Conservation (phyloP, 64 coral and sea anemone genomes). For the Platygyra sinensis region DNA sequence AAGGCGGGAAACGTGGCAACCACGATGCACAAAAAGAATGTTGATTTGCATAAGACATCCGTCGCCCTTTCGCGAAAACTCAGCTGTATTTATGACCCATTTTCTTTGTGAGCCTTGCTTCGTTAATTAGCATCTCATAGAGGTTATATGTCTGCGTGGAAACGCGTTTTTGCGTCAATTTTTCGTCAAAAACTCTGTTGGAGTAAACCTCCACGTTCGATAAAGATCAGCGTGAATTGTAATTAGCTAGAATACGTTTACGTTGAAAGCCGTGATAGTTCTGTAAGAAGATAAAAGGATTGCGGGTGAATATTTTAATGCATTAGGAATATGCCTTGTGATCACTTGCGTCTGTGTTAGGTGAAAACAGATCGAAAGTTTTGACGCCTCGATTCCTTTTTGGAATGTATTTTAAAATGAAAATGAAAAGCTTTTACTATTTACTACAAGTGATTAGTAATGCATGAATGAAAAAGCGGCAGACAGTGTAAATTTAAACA, state of each 20-base stretch:
- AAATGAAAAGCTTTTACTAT: not conserved
- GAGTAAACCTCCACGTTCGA: not conserved
- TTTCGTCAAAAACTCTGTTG: not conserved
- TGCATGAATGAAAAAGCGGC: slow-evolving; percentile 17
- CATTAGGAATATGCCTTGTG: no score
- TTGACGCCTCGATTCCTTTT: not conserved
- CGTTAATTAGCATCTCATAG: not conserved
- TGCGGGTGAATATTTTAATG: not conserved
- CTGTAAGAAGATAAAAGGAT: no score
- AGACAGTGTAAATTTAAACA: not conserved
- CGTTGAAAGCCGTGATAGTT: not conserved
- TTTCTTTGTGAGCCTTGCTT: not conserved
- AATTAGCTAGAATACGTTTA: not conserved
- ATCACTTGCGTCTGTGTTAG: no score
- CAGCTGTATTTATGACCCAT: not conserved
- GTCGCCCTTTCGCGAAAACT: not conserved
- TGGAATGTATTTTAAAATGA: not conserved
- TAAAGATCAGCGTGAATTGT: slow-evolving; percentile 9
- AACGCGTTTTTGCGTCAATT: no score
- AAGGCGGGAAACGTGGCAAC: slow-evolving; percentile 33
- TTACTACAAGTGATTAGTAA: slow-evolving; percentile 1
- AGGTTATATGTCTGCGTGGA: not conserved
- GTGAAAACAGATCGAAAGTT: not conserved
- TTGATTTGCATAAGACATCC: not conserved
- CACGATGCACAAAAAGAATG: slow-evolving; percentile 4